Evolutionary conservation across 2,797 vertebrate genomes (phyloP).

Genomic region (Darevskia nairensis): DNA sequence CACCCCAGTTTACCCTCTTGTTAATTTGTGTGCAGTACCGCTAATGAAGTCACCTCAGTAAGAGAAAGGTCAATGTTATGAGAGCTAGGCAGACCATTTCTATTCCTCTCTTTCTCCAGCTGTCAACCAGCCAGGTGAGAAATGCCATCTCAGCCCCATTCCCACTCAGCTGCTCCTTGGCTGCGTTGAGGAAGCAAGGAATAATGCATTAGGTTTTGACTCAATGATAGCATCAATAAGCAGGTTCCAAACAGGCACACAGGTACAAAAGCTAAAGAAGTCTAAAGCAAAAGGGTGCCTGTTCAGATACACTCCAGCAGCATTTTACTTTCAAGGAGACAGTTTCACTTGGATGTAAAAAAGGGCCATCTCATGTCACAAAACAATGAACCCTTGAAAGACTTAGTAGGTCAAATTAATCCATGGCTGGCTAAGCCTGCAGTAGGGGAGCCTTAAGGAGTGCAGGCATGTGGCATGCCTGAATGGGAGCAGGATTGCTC

Average conservation of each 20-base stretch:
- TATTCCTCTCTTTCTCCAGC: constrained; percentile 17
- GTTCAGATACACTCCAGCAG: constrained; percentile 21
- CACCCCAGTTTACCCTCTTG: background rate
- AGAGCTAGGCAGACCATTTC: constrained; percentile 39
- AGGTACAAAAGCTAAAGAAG: background rate
- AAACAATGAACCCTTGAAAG: background rate
- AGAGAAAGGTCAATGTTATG: background rate
- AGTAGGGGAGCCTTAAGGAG: background rate
- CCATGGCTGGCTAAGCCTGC: accelerated
- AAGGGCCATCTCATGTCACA: constrained; percentile 1
- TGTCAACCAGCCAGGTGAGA: constrained; percentile 22
- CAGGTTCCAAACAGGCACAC: constrained; percentile 37
- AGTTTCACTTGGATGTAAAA: constrained; percentile 19
- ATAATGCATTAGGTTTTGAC: background rate
- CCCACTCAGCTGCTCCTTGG: constrained; percentile 6
- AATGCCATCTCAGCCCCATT: background rate
- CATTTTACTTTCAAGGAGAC: background rate
- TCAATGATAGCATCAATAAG: constrained; percentile 30
- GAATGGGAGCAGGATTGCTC: background rate
- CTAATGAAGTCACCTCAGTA: constrained; percentile 38
- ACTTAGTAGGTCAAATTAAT: background rate
- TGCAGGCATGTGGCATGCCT: too few relatives aligned
- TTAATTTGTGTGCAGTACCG: constrained; percentile 32
- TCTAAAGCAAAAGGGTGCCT: constrained; percentile 26
- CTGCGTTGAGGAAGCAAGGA: constrained; percentile 1